Conservation (phyloP, 2,888 invertebrate species). For the Urechis unicinctus region DNA sequence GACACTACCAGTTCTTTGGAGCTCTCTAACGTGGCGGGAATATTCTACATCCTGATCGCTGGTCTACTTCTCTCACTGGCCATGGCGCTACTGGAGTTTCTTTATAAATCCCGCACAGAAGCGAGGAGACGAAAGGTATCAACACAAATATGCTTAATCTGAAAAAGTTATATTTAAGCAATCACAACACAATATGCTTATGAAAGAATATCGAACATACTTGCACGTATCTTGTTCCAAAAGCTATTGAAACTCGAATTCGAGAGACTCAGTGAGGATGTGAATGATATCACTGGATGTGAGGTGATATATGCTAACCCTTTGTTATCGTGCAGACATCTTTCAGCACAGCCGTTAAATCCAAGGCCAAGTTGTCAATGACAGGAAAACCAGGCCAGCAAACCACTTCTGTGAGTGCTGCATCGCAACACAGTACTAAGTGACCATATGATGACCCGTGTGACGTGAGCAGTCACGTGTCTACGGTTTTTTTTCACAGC, state of each 20-base stretch:
- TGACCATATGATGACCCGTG: no score
- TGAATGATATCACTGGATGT: neutral
- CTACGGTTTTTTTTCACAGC: no score
- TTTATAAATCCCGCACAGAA: conserved; percentile 65
- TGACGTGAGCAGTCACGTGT: no score
- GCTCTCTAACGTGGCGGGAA: conserved; percentile 92
- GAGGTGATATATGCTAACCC: neutral
- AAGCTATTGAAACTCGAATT: no score
- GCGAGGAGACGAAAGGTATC: conserved; percentile 41
- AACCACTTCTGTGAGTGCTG: conserved; percentile 9
- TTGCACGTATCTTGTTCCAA: no score
- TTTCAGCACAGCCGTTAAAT: conserved; percentile 22
- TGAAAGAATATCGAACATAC: no score
- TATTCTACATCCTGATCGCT: conserved; percentile 95
- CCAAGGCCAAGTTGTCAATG: conserved; percentile 24
- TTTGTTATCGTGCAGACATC: conserved; percentile 17
- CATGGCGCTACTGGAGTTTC: conserved; percentile 89
- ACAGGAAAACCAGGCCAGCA: conserved; percentile 23
- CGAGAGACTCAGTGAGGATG: no score
- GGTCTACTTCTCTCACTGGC: conserved; percentile 84
- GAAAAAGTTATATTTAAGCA: no score
- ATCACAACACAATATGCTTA: no score
- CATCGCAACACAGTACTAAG: no score
- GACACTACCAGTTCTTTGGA: conserved; percentile 62
- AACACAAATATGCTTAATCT: no score